A percentile compares a stretch with the other conserved stretches of the same genome.
These are phyloP conservation scores for Plusia festucae DNA, from an alignment of 2,888 invertebrate genomes.

Conservation along the genomic window DNA sequence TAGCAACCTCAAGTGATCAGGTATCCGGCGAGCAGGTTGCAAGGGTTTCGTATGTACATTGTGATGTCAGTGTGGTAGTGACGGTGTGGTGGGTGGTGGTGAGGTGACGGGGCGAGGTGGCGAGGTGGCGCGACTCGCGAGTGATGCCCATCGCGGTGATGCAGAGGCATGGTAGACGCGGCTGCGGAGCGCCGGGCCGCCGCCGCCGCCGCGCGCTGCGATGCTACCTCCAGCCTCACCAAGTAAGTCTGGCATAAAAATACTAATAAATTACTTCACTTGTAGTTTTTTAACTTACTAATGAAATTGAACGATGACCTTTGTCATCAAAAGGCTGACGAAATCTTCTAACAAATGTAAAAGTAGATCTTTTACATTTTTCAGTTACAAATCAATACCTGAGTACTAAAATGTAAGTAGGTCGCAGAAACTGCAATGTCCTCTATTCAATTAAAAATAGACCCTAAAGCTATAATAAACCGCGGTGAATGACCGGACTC, in stretches of 20 bases:
- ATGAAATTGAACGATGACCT: background rate
- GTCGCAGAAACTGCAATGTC: background rate
- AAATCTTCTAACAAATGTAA: background rate
- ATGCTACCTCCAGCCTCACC: slow-evolving; percentile 81
- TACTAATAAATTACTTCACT: background rate
- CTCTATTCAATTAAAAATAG: background rate
- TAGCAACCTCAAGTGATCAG: slow-evolving; percentile 71
- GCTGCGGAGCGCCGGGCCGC: slow-evolving; percentile 87
- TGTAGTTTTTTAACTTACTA: background rate
- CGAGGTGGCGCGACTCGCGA: slow-evolving; percentile 73
- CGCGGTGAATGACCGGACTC: slow-evolving; percentile 4
- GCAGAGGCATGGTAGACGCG: slow-evolving; percentile 89
- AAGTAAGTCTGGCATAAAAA: slow-evolving; percentile 73
- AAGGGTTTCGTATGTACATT: slow-evolving; percentile 69
- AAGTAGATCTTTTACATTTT: background rate
- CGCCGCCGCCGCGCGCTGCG: slow-evolving; percentile 82
- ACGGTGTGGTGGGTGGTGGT: slow-evolving; percentile 74
- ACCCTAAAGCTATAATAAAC: slow-evolving; percentile 3
- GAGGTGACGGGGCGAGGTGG: slow-evolving; percentile 66
- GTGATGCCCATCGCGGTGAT: slow-evolving; percentile 88
- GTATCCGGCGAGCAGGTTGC: slow-evolving; percentile 68
- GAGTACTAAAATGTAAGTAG: background rate
- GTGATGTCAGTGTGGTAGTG: slow-evolving; percentile 76
- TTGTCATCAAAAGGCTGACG: background rate
- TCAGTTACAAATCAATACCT: background rate